Evolutionary conservation across 2,113 vertebrate species (phyloP).

Genomic region (Dasypus novemcinctus): DNA sequence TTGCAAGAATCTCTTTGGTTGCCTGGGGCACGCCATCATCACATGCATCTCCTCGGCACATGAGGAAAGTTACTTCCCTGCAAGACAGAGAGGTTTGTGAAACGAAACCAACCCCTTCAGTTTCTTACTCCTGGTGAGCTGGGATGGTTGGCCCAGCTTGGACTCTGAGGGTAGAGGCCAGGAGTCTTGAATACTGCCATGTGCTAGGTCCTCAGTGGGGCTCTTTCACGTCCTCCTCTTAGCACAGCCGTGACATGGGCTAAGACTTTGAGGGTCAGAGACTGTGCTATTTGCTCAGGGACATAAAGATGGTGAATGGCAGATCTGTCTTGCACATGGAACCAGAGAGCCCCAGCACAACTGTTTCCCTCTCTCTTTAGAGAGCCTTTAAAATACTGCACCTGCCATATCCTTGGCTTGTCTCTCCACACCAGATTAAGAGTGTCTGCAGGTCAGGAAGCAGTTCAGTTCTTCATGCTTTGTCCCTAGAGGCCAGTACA

Average conservation of each 20-base stretch:
- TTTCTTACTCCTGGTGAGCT: not conserved
- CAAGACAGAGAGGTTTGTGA: constrained; percentile 25
- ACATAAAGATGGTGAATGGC: not conserved
- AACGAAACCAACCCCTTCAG: not conserved
- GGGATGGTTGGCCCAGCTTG: not conserved
- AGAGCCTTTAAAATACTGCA: not conserved
- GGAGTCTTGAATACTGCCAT: not conserved
- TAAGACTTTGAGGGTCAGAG: not conserved
- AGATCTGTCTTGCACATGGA: not conserved
- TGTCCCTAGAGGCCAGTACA: not conserved
- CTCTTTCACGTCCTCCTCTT: fast-evolving
- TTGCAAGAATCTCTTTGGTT: constrained; percentile 53
- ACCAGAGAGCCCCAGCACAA: not conserved
- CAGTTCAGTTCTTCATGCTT: not conserved
- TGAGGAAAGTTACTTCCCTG: constrained; percentile 56
- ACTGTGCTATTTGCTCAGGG: not conserved
- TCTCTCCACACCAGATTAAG: not conserved
- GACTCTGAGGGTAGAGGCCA: not conserved
- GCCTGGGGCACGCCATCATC: constrained; percentile 38
- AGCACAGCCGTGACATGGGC: too few species aligned
- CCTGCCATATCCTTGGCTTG: not conserved
- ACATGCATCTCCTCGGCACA: constrained; percentile 31
- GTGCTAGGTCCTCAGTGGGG: not conserved
- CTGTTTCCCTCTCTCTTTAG: not conserved
- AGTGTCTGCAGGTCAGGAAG: not conserved